Conservation (phyloP, 2,797 vertebrate genomes). For the Taenioides sp. region DNA sequence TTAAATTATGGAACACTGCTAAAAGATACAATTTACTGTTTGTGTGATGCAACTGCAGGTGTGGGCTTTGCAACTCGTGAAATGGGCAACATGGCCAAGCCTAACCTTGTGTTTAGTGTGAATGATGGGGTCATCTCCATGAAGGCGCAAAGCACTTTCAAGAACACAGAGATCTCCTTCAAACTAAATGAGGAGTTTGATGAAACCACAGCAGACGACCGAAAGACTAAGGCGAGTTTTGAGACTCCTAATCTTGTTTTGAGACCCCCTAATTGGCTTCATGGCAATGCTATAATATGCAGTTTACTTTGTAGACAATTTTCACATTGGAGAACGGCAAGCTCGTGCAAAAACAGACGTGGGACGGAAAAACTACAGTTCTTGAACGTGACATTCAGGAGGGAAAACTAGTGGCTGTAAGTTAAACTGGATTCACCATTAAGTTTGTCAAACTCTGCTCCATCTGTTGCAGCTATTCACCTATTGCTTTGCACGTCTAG, state of each 20-base stretch:
- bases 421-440: constrained; percentile 35
- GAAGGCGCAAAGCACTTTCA: constrained; percentile 75
- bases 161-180: constrained; percentile 73
- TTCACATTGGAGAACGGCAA: constrained; percentile 85
- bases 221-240: constrained; percentile 77
- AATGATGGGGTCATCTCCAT: constrained; percentile 63
- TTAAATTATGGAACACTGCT: neutral
- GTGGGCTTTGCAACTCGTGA: constrained; percentile 71
- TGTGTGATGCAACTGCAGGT: constrained; percentile 62
- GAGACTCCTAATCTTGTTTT: neutral
- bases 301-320: constrained; percentile 75
- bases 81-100: constrained; percentile 72
- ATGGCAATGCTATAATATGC: neutral
- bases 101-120: constrained; percentile 61
- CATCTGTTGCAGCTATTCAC: neutral
- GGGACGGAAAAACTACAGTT: constrained; percentile 88
- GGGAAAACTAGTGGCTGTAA: constrained; percentile 89
- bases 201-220: constrained; percentile 78
- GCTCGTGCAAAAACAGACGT: constrained; percentile 87
- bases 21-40: neutral
- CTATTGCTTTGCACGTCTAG: neutral
- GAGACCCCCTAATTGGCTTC: no score
- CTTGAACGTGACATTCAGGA: constrained; percentile 86
- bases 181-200: constrained; percentile 79
- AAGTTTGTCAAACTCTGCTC: neutral